Percentiles rank a stretch among this genome's conserved stretches.
Evolutionary conservation across 2,113 vertebrate species (phyloP).

Genomic region (Hipposideros armiger): DNA sequence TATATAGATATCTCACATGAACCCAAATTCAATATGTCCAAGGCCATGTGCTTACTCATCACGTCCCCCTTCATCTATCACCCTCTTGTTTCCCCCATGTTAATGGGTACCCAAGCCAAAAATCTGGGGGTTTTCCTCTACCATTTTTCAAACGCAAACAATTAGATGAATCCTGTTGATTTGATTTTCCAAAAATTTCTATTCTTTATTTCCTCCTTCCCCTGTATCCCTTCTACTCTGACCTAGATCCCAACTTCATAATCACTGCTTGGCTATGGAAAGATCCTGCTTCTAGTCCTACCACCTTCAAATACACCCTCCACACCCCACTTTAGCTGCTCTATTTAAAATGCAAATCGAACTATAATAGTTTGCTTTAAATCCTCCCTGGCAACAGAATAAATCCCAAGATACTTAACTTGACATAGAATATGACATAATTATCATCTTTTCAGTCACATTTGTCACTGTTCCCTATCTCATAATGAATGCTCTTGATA

Average conservation of each 20-base stretch:
- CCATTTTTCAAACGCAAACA: neutral
- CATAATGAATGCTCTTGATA: neutral
- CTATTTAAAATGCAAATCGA: neutral
- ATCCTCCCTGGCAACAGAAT: neutral
- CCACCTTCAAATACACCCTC: neutral
- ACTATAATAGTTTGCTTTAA: neutral
- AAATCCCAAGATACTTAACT: neutral
- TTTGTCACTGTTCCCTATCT: neutral
- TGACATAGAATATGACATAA: neutral
- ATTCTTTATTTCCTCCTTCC: neutral
- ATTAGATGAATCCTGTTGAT: neutral
- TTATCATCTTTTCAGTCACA: neutral
- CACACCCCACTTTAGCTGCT: neutral
- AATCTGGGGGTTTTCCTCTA: neutral
- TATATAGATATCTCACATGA: accelerated
- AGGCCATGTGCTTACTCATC: too few species aligned
- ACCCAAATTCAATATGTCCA: neutral
- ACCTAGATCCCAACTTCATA: neutral
- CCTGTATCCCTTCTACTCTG: neutral
- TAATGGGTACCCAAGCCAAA: neutral
- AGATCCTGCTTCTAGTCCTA: neutral
- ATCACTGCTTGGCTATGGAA: neutral
- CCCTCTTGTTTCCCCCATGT: neutral
- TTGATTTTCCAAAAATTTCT: neutral
- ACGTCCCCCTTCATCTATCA: neutral